Base-by-base conservation (phyloP, 2,113 vertebrate genomes). In the Brachyhypopomus occidentalis region DNA sequence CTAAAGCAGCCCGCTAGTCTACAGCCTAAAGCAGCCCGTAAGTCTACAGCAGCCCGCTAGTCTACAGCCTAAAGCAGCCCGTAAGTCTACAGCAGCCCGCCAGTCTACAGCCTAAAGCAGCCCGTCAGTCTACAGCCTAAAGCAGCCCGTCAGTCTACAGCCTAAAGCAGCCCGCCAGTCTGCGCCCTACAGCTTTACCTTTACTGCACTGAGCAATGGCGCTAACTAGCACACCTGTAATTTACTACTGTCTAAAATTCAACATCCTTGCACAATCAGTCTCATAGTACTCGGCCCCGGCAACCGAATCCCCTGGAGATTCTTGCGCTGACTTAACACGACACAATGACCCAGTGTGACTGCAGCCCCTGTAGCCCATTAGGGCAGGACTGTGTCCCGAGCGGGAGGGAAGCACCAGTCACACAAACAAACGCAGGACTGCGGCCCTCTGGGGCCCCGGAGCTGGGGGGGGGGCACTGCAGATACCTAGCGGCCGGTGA, bases 361-460 rank as follows among this genome's bases (percentile, higher is more conserved):
- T 70, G 34, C 34, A 11, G 66, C 34, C 60, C 30, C 34, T 79
- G 71, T 58, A 72, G 66, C 48, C 23, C 64, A n/a, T 69, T 81
- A 36, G 69, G 70, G 19, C 30, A 5, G 56, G 48, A 59, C 41
- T 58, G 38, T 14, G 70, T 48, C 59, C 63, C 63, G 38, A 67
- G 74, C 66, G 38, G 64, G 71, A 71, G 70, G 56, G 1, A 75
- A 75, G 16, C 48, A 79, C 23, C 36, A 80, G 34, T 74, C 79
- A 41, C 48, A 69, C 70, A 85, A 85, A 80, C 81, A 69, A 72
- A 82, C 17, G 23, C 52, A 67, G 71, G 20, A 38, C 38, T 36
- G 63, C 79, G 76, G 34, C 66, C 66, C 25, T 41, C 66, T 70
- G 36, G 34, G 76, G 80, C 55, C 25, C 4, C 38, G 11, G 30